Conservation (phyloP, 2,888 invertebrate species). For the Drosophila siamana region DNA sequence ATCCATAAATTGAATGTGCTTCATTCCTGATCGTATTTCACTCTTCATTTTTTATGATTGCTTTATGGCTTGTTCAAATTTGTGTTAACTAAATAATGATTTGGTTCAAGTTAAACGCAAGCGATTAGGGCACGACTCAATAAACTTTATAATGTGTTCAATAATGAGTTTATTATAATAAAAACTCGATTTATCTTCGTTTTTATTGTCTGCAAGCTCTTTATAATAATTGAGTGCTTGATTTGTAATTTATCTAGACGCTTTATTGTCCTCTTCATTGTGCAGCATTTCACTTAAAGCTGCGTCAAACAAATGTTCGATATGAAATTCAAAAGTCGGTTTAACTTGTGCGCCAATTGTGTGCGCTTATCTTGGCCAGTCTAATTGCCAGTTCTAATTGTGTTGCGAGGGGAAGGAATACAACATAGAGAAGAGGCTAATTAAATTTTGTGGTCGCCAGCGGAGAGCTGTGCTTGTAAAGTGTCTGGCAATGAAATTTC, state of each 20-base stretch:
- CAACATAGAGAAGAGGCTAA: constrained; percentile 25
- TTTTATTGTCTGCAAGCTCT: background rate
- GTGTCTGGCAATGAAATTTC: constrained; percentile 68
- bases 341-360: constrained; percentile 42
- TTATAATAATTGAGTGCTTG: background rate
- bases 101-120: background rate
- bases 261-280: background rate
- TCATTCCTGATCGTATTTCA: background rate
- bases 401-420: constrained; percentile 11
- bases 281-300: constrained; percentile 8
- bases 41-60: constrained; percentile 4
- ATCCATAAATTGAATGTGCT: constrained; percentile 42
- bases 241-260: background rate
- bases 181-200: background rate
- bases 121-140: background rate
- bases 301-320: constrained; percentile 6
- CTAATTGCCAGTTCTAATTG: constrained; percentile 44
- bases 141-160: constrained; percentile 14
- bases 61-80: constrained; percentile 11
- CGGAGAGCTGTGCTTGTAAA: constrained; percentile 34
- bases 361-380: constrained; percentile 38
- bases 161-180: background rate
- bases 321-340: constrained; percentile 25
- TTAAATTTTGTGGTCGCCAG: constrained; percentile 68
- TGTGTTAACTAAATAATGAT: constrained; percentile 17